phyloP scores from a whole-genome alignment of 2,888 invertebrate genomes.

The Operophtera brumata region DNA sequence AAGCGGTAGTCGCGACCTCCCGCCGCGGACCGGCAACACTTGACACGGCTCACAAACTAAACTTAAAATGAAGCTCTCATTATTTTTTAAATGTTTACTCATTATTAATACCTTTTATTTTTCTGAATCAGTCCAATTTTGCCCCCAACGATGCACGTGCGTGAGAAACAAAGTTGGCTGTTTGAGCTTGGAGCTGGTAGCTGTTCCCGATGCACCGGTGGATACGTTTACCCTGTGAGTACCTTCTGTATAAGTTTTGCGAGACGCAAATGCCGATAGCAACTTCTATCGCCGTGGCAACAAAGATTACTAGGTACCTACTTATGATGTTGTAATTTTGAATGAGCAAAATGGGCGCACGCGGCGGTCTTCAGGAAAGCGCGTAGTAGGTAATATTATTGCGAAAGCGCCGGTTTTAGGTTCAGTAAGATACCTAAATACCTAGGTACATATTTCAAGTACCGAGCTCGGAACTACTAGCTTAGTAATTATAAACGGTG shows the following conservation, averaged over 20 bases:
- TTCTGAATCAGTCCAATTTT: conserved; percentile 40
- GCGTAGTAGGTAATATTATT: background rate
- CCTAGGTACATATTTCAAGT: background rate
- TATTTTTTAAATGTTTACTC: conserved; percentile 47
- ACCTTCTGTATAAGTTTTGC: conserved; percentile 25
- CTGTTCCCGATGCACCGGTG: conserved; percentile 52
- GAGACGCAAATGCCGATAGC: conserved; percentile 31
- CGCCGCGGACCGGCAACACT: background rate
- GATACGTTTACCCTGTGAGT: conserved; percentile 70
- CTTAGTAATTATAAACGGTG: too few relatives aligned
- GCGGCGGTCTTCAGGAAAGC: background rate
- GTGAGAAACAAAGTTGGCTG: conserved; percentile 56
- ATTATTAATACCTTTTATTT: conserved; percentile 43
- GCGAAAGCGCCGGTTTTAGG: background rate
- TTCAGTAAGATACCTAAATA: background rate
- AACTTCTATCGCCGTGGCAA: conserved; percentile 16
- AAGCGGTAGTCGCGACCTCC: conserved; percentile 5
- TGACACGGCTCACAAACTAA: conserved; percentile 4
- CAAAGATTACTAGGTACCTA: background rate
- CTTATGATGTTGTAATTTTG: background rate
- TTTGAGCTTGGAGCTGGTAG: conserved; percentile 54
- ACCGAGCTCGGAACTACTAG: background rate
- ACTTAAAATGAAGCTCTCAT: conserved; percentile 42
- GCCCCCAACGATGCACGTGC: conserved; percentile 63
- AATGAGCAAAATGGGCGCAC: background rate